Conservation (phyloP, 2,888 invertebrate species). For the Tethea ocularis region DNA sequence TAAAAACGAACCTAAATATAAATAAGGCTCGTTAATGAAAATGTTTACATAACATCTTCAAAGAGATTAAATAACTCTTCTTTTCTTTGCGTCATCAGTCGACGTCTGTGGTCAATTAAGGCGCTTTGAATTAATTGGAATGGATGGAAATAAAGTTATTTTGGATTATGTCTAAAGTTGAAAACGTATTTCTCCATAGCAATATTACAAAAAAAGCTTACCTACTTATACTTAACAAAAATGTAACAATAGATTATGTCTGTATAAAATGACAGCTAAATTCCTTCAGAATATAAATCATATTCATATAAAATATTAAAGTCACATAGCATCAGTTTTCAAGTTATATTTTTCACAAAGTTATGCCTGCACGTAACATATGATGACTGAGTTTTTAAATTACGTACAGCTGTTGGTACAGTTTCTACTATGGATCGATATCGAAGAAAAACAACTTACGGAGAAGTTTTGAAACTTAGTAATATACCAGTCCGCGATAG, state of each 20-base stretch:
- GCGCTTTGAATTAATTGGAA: neutral
- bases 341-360: neutral
- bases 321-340: neutral
- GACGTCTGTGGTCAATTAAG: neutral
- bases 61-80: slow-evolving; percentile 3
- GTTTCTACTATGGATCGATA: neutral
- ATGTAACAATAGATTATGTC: too few species aligned
- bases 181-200: too few species aligned
- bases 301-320: neutral
- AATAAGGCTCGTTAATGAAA: slow-evolving; percentile 40
- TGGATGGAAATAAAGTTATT: neutral
- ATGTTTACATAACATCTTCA: slow-evolving; percentile 12
- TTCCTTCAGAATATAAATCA: neutral
- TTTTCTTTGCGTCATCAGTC: slow-evolving; percentile 5
- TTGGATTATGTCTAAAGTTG: neutral
- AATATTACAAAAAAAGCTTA: too few species aligned
- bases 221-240: too few species aligned
- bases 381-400: neutral
- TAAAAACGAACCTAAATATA: slow-evolving; percentile 43
- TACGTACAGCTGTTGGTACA: neutral
- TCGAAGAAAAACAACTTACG: too few species aligned
- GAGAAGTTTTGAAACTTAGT: neutral
- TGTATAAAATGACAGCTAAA: too few species aligned
- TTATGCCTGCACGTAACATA: neutral
- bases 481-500: neutral